phyloP scores from a whole-genome alignment of 2,888 invertebrate species.

The Alcis repandata region DNA sequence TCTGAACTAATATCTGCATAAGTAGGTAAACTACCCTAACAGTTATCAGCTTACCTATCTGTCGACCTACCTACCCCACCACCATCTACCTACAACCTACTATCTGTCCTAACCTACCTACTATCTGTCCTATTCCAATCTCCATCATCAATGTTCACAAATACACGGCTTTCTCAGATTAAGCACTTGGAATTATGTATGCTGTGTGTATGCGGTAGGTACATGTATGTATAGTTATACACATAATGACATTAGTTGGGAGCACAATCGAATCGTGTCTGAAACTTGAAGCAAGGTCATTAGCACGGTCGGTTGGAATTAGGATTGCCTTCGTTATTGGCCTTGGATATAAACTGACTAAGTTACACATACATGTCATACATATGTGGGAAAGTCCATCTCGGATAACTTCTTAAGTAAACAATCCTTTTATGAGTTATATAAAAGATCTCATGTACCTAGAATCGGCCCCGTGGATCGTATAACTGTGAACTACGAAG shows the following conservation, averaged over 20 bases:
- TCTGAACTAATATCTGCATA: too few species aligned
- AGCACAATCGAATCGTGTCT: conserved; percentile 31
- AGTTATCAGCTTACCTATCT: too few species aligned
- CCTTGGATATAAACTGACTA: background rate
- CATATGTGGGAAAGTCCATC: too few species aligned
- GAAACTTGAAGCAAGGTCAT: conserved; percentile 40
- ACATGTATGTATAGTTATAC: conserved; percentile 9
- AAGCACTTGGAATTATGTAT: background rate
- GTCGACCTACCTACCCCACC: too few species aligned
- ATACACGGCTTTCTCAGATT: conserved; percentile 2
- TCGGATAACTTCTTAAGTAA: background rate
- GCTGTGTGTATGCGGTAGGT: background rate
- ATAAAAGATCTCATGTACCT: too few species aligned
- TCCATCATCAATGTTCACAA: conserved; percentile 1
- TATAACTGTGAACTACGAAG: too few species aligned
- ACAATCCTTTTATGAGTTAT: too few species aligned
- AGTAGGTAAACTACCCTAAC: too few species aligned
- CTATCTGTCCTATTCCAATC: background rate
- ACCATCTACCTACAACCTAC: too few species aligned
- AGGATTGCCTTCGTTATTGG: conserved; percentile 4
- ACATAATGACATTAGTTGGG: conserved; percentile 18
- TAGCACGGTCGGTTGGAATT: conserved; percentile 27
- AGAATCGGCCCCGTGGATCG: too few species aligned
- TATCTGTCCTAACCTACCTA: background rate
- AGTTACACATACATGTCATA: background rate